Base-by-base conservation (phyloP, 2,888 invertebrate species). In the Proisotoma minuta region DNA sequence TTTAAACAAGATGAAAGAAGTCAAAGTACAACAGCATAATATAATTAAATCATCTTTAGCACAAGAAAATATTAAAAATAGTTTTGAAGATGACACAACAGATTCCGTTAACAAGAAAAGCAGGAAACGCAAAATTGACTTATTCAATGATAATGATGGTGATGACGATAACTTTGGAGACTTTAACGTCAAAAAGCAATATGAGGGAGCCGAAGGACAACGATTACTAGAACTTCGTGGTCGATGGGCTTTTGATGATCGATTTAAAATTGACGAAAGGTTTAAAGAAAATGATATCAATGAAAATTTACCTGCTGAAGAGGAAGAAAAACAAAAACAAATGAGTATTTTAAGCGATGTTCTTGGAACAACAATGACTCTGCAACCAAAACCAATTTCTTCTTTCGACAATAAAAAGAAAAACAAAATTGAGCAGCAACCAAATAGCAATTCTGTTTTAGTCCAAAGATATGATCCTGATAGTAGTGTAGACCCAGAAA, bases 261-360 rank as follows among this genome's bases (percentile, higher is more conserved):
- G 73, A 34, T 73, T 73, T 51, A 59, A 63, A 53, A 65, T 73
- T 18, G 73, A 73, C 40, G 66, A 70, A n/a, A 54, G 73, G 24
- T 73, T 73, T 54, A 62, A 62, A 10, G 68, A 71, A 1, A 34
- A 43, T 10, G 51, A 58, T n/a, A 53, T 48, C 3, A 53, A 48
- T n/a, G 27, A 49, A 5, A 47, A 57, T 26, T 48, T 40, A 39
- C 60, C 50, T 10, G 28, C 58, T 15, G 28, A 20, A 2, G 49
- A 64, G 22, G 23, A 60, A 12, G 67, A 70, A 47, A 65, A 67
- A 39, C 34, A 59, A 22, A 27, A 57, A 5, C 59, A 59, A 50
- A 40, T 69, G 12, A 57, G 57, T 8, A 69, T 73, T 54, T 27
- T 73, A 0, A 69, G 61, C 24, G 63, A 66, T 53, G 63, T 73